Percentiles rank a stretch among this genome's conserved stretches.
Evolutionary conservation across 2,888 invertebrate genomes (phyloP).

Genomic region (Pollenia griseotomentosa): DNA sequence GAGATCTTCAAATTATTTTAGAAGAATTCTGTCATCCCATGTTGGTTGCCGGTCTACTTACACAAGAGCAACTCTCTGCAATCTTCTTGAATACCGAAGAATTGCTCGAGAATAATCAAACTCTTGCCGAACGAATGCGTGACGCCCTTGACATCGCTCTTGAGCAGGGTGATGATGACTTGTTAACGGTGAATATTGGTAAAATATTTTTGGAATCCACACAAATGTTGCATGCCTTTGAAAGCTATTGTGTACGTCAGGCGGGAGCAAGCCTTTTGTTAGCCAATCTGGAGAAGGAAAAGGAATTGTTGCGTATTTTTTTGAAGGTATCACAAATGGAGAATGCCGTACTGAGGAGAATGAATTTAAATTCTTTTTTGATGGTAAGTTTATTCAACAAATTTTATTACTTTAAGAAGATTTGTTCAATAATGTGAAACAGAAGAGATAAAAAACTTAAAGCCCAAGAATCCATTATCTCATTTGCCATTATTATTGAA

Average conservation of each 20-base stretch:
- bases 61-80: conserved; percentile 94
- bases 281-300: conserved; percentile 96
- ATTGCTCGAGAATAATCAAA: conserved; percentile 93
- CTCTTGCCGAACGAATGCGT: conserved; percentile 93
- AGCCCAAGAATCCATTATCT: no score
- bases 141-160: conserved; percentile 93
- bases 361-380: conserved; percentile 98
- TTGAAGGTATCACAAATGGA: conserved; percentile 98
- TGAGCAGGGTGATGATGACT: conserved; percentile 93
- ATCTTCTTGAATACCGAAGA: conserved; percentile 98
- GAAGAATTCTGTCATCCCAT: conserved; percentile 97
- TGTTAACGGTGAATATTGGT: conserved; percentile 95
- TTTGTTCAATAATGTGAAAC: no score
- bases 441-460: no score
- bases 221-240: conserved; percentile 97
- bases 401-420: neutral
- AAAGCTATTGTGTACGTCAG: conserved; percentile 97
- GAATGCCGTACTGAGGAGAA: conserved; percentile 94
- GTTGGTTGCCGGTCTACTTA: conserved; percentile 95
- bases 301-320: conserved; percentile 96
- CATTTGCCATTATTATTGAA: no score
- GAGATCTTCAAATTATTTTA: conserved; percentile 95
- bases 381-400: conserved; percentile 88
- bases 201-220: conserved; percentile 95
- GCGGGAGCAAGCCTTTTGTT: conserved; percentile 94